Base-by-base conservation (phyloP, 92 coral and sea anemone species). In the Actinernus sp. region DNA sequence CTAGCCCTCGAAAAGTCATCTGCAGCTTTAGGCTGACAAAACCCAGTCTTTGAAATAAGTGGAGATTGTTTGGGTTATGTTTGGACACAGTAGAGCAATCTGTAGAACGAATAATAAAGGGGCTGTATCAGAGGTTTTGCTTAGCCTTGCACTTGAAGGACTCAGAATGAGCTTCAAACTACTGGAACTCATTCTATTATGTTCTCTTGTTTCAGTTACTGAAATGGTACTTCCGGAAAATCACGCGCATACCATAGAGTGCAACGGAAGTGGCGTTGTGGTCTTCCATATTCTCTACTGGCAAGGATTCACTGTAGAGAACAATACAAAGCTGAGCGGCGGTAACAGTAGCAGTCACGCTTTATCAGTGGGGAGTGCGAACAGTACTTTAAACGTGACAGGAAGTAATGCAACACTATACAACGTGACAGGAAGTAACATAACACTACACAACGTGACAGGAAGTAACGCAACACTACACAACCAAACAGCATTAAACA, bases 251-350 rank as follows among this genome's bases (percentile, higher is more conserved):
- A 28, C 2, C 18, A 49, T 70, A 4, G 21, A 2, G 1, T 70
- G 78, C 29, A 13, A 9, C 18, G 50, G 66, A 55, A 40, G 14
- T 16, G 52, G 22, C 22, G 31, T 44, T 11, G 66, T 70, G 17
- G 48, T 45, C 58, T 21, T 70, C 12, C 40, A 57, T 13, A 17
- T 22, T 17, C 27, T 70, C n/a, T 40, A 56, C 3, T 70, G 78
- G 78, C 44, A 11, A 19, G 78, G 78, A 1, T 56, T 55, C 23
- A 70, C 78, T n/a, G 66, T 70, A 12, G 23, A 14, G 26, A 55
- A 41, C 40, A 17, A 25, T n/a, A 32, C 40, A 5, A 2, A 31
- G 24, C 43, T 24, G 8, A 16, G 49, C 12, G 19, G 36, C 2
- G 18, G 14, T 49, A 32, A 30, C 9, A 6, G 31, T 34, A 34